Conservation (phyloP, 2,113 vertebrate genomes). For the Panurus biarmicus region DNA sequence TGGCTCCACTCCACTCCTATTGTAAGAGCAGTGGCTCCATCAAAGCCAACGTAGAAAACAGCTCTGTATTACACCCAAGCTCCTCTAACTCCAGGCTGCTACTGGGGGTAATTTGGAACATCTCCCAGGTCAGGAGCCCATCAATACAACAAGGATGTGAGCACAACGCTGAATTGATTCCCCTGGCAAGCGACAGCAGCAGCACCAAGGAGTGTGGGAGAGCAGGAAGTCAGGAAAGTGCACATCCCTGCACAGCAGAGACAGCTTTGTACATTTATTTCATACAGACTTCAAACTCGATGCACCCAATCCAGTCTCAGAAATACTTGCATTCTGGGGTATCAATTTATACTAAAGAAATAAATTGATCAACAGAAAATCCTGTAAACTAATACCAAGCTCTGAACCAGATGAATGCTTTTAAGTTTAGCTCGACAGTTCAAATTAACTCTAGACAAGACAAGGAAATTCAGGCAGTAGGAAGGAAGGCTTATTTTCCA, state of each 20-base stretch:
- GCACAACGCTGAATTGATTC: rapidly evolving
- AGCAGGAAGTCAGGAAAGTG: not conserved
- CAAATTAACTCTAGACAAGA: not conserved
- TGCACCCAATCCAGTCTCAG: not conserved
- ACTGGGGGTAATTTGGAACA: not conserved
- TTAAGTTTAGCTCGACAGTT: not conserved
- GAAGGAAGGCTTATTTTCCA: not conserved
- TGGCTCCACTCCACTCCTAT: not conserved
- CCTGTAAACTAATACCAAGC: not conserved
- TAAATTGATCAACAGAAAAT: not conserved
- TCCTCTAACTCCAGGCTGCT: not conserved
- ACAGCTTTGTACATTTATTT: not conserved
- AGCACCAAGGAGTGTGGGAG: not conserved
- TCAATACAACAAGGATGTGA: not conserved
- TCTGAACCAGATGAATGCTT: not conserved
- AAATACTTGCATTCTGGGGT: not conserved
- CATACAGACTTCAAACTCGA: not conserved
- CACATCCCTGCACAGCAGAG: not conserved
- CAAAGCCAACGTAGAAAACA: not conserved
- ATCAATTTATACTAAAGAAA: not conserved
- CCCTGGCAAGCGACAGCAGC: not conserved
- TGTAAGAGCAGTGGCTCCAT: not conserved
- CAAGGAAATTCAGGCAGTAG: not conserved
- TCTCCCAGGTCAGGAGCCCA: not conserved
- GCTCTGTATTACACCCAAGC: not conserved